A percentile compares a stretch with the other conserved stretches of the same genome.
These are phyloP conservation scores for Chamaetylas fuelleborni DNA, from an alignment of 2,113 vertebrate genomes.

Conservation along the genomic window DNA sequence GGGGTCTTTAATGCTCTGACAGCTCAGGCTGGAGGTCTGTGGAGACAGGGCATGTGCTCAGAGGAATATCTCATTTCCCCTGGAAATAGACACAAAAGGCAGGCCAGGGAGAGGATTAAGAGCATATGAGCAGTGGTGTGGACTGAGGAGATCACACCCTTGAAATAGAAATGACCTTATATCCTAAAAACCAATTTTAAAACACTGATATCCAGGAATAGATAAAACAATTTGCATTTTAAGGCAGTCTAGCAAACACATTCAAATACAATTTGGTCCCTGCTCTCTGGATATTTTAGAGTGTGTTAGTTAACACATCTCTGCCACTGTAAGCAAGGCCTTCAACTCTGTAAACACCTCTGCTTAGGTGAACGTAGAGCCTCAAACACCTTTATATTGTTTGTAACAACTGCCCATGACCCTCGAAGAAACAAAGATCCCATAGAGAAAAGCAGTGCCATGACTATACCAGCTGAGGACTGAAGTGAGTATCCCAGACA, in stretches of 20 bases:
- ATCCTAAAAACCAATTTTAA: not conserved
- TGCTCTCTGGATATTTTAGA: not conserved
- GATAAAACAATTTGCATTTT: not conserved
- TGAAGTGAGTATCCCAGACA: not conserved
- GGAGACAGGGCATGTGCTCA: not conserved
- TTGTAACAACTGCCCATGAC: not conserved
- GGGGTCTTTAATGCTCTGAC: not conserved
- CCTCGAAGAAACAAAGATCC: not conserved
- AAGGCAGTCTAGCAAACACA: not conserved
- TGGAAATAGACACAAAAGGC: not conserved
- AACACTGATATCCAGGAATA: not conserved
- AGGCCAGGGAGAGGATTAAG: not conserved
- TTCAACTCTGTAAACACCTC: not conserved
- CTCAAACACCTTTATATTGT: not conserved
- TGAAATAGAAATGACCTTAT: not conserved
- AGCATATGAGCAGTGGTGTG: not conserved
- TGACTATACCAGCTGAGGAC: not conserved
- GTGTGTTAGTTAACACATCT: not conserved
- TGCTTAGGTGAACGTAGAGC: not conserved
- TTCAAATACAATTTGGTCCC: not conserved
- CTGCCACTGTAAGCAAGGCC: not conserved
- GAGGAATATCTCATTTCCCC: not conserved
- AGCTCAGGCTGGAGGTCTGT: not conserved
- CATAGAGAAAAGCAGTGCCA: not conserved
- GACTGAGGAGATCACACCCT: not conserved